Base-by-base conservation (phyloP, 1,140 invertebrate species). In the Lasaia peninsularis region DNA sequence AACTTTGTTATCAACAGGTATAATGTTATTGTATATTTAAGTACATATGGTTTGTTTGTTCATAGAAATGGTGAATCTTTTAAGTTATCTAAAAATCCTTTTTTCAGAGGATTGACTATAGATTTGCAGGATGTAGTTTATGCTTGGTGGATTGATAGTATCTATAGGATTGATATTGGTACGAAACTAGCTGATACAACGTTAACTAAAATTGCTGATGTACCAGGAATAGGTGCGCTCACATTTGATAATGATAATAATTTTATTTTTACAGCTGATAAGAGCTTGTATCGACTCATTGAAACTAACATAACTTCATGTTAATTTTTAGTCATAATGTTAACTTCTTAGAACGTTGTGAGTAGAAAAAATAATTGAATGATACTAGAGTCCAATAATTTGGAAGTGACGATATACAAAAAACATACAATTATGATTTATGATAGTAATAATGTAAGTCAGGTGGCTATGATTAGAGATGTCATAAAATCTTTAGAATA, bases 161-260 rank as follows among this genome's bases (percentile, higher is more conserved):
- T 88, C 16, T 88, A 85, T 35, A 82, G 72, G 69, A 69, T 86
- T 1, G 40, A 67, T 54, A 59, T 85, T 18, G 68, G 65, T 12
- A 69, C 63, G 10, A 71, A 71, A 20, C 52, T 85, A 11, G 9
- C 52, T 1, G 53, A 78, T 21, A 80, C 83, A 10, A 67, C 9
- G 10, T 18, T 88, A 14, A 65, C 61, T 0, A 82, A 67, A 59
- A 62, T 84, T 0, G 73, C 73, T 7, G 58, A 76, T 21, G 55
- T 86, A 16, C 66, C 73, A 0, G 24, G 18, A 5, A 75, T 88
- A 12, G 79, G 76, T 2, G 74, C 76, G 1, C 56, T 88, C 48
- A 75, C 75, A 0, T 88, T 88, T 63, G 85, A 88, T 62, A 84
- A 75, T 51, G 57, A 74, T 59, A 86, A 88, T 57, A 84, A 86